These are phyloP conservation scores for Euthynnus affinis DNA, from an alignment of 2,797 vertebrate genomes.

Conservation along the genomic window DNA sequence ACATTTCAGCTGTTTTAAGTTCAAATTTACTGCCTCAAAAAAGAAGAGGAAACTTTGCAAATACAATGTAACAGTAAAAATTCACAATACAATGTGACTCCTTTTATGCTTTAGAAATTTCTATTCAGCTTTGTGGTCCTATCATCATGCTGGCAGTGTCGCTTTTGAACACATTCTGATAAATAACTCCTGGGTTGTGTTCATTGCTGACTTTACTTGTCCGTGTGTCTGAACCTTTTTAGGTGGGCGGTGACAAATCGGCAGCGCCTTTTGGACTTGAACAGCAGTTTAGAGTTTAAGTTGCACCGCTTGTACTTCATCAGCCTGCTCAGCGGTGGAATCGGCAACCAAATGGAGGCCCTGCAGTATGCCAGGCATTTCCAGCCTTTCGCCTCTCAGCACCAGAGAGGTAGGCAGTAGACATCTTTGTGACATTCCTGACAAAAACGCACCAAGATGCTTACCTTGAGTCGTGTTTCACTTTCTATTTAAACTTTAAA, in stretches of 20 bases:
- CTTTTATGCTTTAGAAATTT: neutral
- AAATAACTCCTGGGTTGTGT: neutral
- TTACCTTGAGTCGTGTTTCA: neutral
- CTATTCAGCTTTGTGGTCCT: neutral
- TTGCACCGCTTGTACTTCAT: slow-evolving; percentile 93
- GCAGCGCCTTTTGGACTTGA: slow-evolving; percentile 91
- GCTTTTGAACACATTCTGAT: neutral
- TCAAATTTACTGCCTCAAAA: neutral
- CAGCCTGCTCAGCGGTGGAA: slow-evolving; percentile 90
- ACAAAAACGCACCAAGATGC: neutral
- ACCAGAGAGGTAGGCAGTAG: slow-evolving; percentile 88
- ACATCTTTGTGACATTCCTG: neutral
- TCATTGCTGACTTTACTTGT: neutral
- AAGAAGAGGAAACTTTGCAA: neutral
- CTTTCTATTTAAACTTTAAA: neutral
- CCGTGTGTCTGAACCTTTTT: neutral
- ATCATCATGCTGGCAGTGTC: neutral
- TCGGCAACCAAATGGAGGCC: slow-evolving; percentile 91
- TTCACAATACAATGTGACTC: neutral
- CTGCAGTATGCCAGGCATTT: slow-evolving; percentile 93
- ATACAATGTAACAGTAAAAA: neutral
- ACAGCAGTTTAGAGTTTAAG: slow-evolving; percentile 94
- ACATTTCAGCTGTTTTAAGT: neutral
- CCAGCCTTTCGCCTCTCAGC: slow-evolving; percentile 92
- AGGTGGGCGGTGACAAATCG: slow-evolving; percentile 93